A percentile compares a stretch with the other conserved stretches of the same genome.
These are phyloP conservation scores for Pseudorasbora parva DNA, from an alignment of 2,113 vertebrate species.

Conservation along the genomic window DNA sequence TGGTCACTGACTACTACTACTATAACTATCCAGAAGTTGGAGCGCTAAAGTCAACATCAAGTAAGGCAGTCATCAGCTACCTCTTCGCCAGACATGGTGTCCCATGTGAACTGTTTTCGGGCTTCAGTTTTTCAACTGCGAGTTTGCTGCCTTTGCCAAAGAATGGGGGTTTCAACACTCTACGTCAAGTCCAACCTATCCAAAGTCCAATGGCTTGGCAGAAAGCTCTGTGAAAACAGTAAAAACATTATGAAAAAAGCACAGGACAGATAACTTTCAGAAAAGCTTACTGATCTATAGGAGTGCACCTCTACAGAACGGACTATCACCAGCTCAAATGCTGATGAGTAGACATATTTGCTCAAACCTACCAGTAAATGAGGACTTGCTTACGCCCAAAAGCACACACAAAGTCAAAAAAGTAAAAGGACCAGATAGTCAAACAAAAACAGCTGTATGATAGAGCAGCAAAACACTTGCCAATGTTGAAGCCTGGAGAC, in stretches of 20 bases:
- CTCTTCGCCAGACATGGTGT: too few species aligned
- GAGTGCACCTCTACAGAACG: constrained; percentile 47
- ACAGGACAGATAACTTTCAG: background rate
- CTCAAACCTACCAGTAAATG: constrained; percentile 31
- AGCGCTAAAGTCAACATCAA: too few species aligned
- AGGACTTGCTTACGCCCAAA: constrained; percentile 42
- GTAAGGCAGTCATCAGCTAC: too few species aligned
- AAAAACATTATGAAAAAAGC: too few species aligned
- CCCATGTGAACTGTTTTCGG: too few species aligned
- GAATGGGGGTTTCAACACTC: too few species aligned
- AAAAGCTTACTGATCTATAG: constrained; percentile 36
- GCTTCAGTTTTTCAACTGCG: too few species aligned
- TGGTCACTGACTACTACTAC: too few species aligned
- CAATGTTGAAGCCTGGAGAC: constrained; percentile 30
- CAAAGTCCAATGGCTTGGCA: too few species aligned
- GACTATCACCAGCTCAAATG: constrained; percentile 51
- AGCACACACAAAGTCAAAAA: constrained; percentile 34
- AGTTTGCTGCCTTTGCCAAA: too few species aligned
- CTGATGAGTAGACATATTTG: constrained; percentile 41
- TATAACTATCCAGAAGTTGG: too few species aligned
- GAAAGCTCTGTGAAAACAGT: background rate
- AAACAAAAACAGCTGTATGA: constrained; percentile 28
- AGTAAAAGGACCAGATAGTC: constrained; percentile 14
- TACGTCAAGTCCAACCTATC: too few species aligned
- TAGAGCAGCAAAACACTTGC: constrained; percentile 14